phyloP scores from a whole-genome alignment of 2,888 invertebrate species.

The Agonopterix arenella region DNA sequence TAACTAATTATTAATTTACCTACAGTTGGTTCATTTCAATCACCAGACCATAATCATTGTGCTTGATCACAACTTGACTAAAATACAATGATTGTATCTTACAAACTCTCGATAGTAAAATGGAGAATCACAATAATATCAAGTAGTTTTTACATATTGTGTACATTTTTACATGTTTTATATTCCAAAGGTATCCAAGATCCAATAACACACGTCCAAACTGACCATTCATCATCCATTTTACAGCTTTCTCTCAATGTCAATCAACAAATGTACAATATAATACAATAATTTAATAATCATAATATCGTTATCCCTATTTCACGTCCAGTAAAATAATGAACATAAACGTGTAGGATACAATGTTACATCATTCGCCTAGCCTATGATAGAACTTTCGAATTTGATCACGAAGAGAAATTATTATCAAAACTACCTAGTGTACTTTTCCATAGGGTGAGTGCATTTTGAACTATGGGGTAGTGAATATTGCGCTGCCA shows the following conservation, averaged over 20 bases:
- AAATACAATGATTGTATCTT: too few relatives aligned
- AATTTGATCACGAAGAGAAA: conserved; percentile 75
- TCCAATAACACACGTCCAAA: not conserved
- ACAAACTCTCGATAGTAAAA: too few relatives aligned
- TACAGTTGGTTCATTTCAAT: too few relatives aligned
- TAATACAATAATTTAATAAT: conserved; percentile 27
- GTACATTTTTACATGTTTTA: too few relatives aligned
- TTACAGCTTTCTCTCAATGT: conserved; percentile 25
- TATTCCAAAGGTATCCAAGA: too few relatives aligned
- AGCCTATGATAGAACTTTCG: conserved; percentile 75
- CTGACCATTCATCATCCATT: conserved; percentile 16
- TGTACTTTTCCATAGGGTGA: conserved; percentile 60
- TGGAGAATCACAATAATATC: too few relatives aligned
- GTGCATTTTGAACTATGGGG: conserved; percentile 70
- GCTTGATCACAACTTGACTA: too few relatives aligned
- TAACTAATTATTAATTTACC: too few relatives aligned
- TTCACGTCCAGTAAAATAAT: conserved; percentile 38
- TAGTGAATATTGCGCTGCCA: conserved; percentile 60
- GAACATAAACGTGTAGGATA: conserved; percentile 49
- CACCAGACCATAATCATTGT: too few relatives aligned
- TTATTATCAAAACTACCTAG: conserved; percentile 74
- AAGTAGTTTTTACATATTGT: too few relatives aligned
- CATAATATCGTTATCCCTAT: conserved; percentile 26
- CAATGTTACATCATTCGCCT: conserved; percentile 67
- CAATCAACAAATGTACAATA: conserved; percentile 30